Percentiles rank a stretch among this genome's conserved stretches.
Evolutionary conservation across 2,797 vertebrate species (phyloP).

Genomic region (Sphenopsis melanotis): DNA sequence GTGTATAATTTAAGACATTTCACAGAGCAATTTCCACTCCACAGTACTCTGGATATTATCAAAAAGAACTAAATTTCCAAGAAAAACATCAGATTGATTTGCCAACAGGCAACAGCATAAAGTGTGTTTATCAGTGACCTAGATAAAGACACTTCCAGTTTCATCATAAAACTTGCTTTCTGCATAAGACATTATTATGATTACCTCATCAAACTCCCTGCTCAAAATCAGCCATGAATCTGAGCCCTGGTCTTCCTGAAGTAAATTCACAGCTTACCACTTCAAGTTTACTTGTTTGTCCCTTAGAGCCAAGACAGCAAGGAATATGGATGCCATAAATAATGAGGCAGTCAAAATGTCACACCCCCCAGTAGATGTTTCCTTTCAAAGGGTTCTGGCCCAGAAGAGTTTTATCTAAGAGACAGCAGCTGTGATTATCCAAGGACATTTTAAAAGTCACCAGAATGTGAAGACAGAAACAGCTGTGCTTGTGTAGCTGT

Average conservation of each 20-base stretch:
- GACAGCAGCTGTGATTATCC: background rate
- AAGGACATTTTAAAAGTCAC: background rate
- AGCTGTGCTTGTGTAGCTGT: background rate
- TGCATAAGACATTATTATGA: background rate
- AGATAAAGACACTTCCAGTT: background rate
- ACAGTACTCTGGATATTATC: background rate
- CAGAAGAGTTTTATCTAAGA: background rate
- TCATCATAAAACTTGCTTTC: background rate
- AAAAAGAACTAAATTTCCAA: background rate
- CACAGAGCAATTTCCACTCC: background rate
- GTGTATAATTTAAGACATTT: background rate
- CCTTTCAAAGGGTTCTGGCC: background rate
- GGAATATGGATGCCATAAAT: background rate
- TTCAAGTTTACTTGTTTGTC: background rate
- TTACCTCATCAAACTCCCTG: background rate
- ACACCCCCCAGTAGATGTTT: background rate
- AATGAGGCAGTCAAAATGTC: background rate
- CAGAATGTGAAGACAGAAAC: background rate
- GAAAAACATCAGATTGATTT: background rate
- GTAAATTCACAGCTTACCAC: background rate
- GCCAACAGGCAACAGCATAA: background rate
- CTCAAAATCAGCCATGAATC: background rate
- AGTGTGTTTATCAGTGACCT: background rate
- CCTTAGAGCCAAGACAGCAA: background rate
- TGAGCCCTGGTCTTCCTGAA: background rate